Percentiles rank a stretch among this genome's conserved stretches.
phyloP scores from a whole-genome alignment of 2,113 vertebrate genomes.

The Dromaius novaehollandiae region DNA sequence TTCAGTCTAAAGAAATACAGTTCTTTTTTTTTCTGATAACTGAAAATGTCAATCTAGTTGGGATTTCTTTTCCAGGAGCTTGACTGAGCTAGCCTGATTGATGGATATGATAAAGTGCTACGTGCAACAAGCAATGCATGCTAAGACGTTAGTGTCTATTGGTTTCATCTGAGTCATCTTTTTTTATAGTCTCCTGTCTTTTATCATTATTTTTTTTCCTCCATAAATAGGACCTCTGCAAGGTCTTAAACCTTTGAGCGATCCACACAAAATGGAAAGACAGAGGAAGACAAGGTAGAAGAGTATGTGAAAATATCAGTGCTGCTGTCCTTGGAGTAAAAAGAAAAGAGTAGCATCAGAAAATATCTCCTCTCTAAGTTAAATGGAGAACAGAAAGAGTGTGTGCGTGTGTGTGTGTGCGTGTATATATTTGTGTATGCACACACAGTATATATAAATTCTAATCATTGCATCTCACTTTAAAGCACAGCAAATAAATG shows the following conservation, averaged over 20 bases:
- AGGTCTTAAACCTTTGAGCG: background rate
- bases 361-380: background rate
- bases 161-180: background rate
- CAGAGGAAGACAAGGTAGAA: background rate
- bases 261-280: background rate
- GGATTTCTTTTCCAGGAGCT: background rate
- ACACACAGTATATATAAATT: background rate
- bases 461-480: background rate
- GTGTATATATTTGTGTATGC: fast-evolving
- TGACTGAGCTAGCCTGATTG: slow-evolving; percentile 5
- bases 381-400: background rate
- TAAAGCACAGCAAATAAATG: background rate
- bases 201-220: background rate
- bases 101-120: background rate
- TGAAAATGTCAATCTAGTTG: background rate
- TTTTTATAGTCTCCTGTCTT: background rate
- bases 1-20: background rate
- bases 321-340: background rate
- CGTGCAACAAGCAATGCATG: background rate
- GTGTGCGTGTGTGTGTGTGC: background rate
- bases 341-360: background rate
- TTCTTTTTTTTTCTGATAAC: background rate
- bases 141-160: background rate
- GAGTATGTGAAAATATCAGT: background rate
- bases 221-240: background rate